Evolutionary conservation across 2,797 vertebrate genomes (phyloP).

Genomic region (Garrulus glandarius): DNA sequence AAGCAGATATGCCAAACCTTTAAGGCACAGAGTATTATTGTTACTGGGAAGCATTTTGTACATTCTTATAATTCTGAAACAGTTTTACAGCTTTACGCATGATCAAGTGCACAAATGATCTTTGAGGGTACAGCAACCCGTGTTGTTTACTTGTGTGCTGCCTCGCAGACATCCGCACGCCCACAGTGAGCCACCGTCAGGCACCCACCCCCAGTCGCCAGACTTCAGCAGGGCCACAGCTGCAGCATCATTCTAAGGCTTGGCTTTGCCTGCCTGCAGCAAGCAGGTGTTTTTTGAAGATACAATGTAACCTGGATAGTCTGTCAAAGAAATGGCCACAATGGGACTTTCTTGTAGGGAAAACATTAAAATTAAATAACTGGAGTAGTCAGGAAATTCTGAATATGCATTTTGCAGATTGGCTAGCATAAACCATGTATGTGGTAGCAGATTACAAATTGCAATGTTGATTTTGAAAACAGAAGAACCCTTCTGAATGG

Average conservation of each 20-base stretch:
- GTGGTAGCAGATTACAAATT: background rate
- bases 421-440: background rate
- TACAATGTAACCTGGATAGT: background rate
- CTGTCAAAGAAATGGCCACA: background rate
- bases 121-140: background rate
- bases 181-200: accelerated
- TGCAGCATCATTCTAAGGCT: background rate
- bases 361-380: background rate
- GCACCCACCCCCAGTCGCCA: background rate
- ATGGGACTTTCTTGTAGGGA: background rate
- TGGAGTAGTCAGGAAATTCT: background rate
- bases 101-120: background rate
- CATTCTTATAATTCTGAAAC: background rate
- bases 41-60: background rate
- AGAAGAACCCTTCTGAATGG: background rate
- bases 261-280: background rate
- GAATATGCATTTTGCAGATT: background rate
- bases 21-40: background rate
- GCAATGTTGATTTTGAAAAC: background rate
- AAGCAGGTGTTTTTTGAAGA: conserved; percentile 19
- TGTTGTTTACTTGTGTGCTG: background rate
- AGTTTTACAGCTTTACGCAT: background rate
- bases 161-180: accelerated
- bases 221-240: background rate
- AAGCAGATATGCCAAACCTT: background rate